phyloP scores from a whole-genome alignment of 2,113 vertebrate species.

The Promerops cafer region DNA sequence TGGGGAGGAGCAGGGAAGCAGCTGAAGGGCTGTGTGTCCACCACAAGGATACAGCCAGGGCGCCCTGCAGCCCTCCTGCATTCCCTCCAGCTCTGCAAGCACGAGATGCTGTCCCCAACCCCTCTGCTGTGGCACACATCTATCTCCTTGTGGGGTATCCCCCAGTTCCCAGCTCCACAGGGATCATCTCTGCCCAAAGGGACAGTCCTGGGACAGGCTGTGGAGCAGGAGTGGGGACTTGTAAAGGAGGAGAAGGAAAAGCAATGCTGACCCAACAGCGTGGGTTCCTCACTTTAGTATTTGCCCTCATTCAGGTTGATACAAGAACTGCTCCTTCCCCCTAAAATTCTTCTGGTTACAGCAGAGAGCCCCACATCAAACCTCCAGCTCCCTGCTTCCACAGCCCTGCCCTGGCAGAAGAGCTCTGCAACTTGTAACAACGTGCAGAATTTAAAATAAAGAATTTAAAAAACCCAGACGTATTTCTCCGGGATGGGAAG shows the following conservation, averaged over 20 bases:
- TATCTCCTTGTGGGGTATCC: not conserved
- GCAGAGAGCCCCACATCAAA: not conserved
- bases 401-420: not conserved
- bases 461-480: not conserved
- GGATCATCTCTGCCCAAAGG: not conserved
- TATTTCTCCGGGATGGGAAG: not conserved
- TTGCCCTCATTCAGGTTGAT: rapidly evolving
- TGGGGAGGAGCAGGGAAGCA: not conserved
- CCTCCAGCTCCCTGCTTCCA: not conserved
- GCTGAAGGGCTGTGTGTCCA: not conserved
- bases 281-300: not conserved
- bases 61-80: not conserved
- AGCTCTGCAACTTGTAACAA: not conserved
- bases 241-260: not conserved
- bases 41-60: not conserved
- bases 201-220: not conserved
- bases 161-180: not conserved
- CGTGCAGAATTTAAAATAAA: not conserved
- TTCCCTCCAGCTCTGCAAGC: not conserved
- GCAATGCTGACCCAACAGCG: rapidly evolving
- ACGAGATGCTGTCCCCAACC: rapidly evolving
- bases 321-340: not conserved
- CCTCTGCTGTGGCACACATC: not conserved
- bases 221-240: not conserved
- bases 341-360: not conserved